Conservation (phyloP, 2,113 vertebrate species). For the Apodemus sylvaticus region DNA sequence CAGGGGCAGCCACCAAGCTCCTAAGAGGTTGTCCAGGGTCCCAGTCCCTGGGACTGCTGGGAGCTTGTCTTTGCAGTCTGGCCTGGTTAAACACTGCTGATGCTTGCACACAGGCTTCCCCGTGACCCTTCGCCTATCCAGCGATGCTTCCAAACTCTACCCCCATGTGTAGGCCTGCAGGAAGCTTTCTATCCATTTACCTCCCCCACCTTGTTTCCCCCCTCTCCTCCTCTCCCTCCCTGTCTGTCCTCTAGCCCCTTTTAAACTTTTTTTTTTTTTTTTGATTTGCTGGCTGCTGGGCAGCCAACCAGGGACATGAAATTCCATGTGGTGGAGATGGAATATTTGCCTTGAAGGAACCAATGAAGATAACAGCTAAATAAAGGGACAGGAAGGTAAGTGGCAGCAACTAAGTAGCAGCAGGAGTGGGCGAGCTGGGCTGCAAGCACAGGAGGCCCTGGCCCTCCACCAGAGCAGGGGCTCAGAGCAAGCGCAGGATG, state of each 20-base stretch:
- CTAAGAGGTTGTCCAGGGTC: no score
- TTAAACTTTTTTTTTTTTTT: neutral
- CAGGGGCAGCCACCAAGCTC: neutral
- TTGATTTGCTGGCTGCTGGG: neutral
- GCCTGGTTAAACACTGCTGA: neutral
- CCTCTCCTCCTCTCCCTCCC: neutral
- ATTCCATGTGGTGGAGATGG: neutral
- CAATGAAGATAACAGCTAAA: neutral
- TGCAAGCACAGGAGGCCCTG: neutral
- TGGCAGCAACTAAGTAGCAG: neutral
- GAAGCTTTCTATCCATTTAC: neutral
- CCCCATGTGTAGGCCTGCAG: neutral
- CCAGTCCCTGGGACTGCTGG: neutral
- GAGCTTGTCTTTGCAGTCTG: neutral
- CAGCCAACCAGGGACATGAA: neutral
- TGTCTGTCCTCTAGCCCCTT: neutral
- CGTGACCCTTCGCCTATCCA: rapidly evolving
- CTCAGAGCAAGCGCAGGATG: no score
- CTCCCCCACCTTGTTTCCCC: neutral
- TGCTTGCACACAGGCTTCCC: neutral
- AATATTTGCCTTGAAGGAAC: neutral
- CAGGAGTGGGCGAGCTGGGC: no score
- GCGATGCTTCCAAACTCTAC: neutral
- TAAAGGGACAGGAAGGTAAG: neutral
- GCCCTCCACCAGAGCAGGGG: no score